Evolutionary conservation across 2,113 vertebrate genomes (phyloP).

Genomic region (Falco punctatus): DNA sequence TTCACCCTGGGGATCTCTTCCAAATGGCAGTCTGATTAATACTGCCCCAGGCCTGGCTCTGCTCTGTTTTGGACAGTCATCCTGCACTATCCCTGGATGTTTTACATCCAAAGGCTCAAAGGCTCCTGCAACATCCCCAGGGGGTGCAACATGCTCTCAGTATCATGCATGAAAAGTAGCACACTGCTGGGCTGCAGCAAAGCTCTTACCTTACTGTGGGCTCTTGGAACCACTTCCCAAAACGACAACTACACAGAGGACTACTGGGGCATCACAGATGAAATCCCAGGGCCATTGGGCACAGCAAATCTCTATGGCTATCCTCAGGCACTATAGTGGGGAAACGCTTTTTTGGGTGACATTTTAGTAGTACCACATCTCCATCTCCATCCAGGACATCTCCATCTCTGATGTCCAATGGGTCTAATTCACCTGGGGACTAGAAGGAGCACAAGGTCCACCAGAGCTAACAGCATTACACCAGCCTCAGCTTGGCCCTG

Average conservation of each 20-base stretch:
- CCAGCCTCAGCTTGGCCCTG: neutral
- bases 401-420: neutral
- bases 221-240: neutral
- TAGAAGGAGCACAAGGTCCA: neutral
- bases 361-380: neutral
- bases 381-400: too few relatives aligned
- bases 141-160: neutral
- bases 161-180: neutral
- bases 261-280: neutral
- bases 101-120: neutral
- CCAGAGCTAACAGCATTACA: neutral
- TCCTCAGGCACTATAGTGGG: neutral
- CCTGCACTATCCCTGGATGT: neutral
- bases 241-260: neutral
- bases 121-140: neutral
- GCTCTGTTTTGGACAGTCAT: neutral
- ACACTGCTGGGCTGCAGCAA: neutral
- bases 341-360: neutral
- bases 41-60: neutral
- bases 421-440: neutral
- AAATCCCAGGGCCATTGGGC: neutral
- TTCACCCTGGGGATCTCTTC: slow-evolving; percentile 48
- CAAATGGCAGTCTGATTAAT: slow-evolving; percentile 36
- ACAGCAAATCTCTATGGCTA: neutral
- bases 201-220: neutral